Evolutionary conservation across 2,888 invertebrate species (phyloP), one percentile per base, ranked within the genome.

Genomic region (Prosapia bicincta): DNA sequence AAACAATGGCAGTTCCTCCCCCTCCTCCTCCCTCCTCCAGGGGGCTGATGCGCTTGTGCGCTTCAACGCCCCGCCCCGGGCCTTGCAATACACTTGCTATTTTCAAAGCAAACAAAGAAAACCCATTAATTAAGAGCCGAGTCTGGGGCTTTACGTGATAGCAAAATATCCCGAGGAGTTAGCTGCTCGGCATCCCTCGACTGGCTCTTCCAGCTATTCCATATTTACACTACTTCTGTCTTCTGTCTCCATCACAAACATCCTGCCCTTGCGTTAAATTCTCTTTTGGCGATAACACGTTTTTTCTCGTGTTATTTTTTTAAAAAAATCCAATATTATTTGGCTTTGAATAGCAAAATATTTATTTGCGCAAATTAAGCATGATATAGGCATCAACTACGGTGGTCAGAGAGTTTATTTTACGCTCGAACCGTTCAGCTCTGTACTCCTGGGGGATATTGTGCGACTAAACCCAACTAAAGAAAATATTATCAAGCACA

Each of bases 81-180:
- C 65, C 67, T 28, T 30, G 30, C 72, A 76, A 76, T 76, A 68
- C 76, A 76, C 54, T 76, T 68, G 71, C 72, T 71, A 72, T 76
- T 72, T 72, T 76, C 76, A 76, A 76, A 76, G 71, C 76, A 76
- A 69, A 76, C 76, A 76, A 76, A 76, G 76, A 76, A 76, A 76
- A 76, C 76, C 76, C 76, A 76, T 76, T 76, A 76, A 76, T 76
- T 76, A 76, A 76, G 76, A 76, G 72, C 66, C 25, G 76, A 76
- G 76, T 67, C 71, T 71, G 70, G 54, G 43, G 72, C 76, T 76
- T 76, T 76, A 72, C 69, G 30, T 66, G 67, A 38, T 72, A 67
- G n/a, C 67, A 72, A 72, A 72, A 67, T 26, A 67, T 32, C 72
- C 38, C 7, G 24, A 68, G 70, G 66, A 15, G 25, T 75, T 71